Base-by-base conservation (phyloP, 2,888 invertebrate species). In the Drosophila leonis region DNA sequence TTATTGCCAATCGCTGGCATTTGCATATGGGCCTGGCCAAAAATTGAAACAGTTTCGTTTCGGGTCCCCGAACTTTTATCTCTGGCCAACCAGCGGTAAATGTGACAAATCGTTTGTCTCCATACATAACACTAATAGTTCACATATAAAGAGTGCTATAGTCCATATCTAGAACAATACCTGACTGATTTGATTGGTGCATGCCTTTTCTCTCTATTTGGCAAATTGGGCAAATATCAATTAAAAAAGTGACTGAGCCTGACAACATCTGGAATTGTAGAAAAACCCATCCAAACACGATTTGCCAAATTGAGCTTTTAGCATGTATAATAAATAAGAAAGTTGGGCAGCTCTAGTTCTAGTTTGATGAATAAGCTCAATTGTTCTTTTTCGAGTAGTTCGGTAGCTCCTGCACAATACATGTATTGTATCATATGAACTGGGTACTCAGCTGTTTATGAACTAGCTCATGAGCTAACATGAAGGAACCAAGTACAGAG, bases 61-160 rank as follows among this genome's bases (percentile, higher is more conserved):
- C 44, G 9, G 20, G 24, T 12, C 10, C 42, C 20, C n/a, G 39
- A 48, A 42, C 75, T 46, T 20, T 65, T 18, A 1, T 41, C 9
- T 70, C 9, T 70, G 65, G 39, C 31, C 44, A 41, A 24, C 9
- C 44, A 39, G 67, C 51, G 24, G 18, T 64, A 55, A 51, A 57
- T 56, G 42, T 73, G 78, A 60, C 67, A 64, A 78, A 78, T 72
- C 37, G 64, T 42, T 70, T 62, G 27, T 59, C 24, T 37, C 49
- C 41, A 55, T 46, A 52, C 20, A 51, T 8, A 49, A 52, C 15
- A 15, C 51, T 41, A 33, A 46, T 55, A 29, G 18, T 18, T 55
- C 39, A 39, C 29, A 39, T 55, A 55, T 29, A 54, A 18, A 39
- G n/a, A 18, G 13, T 29, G 8, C 13, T 52, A 24, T 15, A 10